These are phyloP conservation scores for Heliconius hermathena DNA, from an alignment of 1,140 invertebrate species.

Conservation along the genomic window DNA sequence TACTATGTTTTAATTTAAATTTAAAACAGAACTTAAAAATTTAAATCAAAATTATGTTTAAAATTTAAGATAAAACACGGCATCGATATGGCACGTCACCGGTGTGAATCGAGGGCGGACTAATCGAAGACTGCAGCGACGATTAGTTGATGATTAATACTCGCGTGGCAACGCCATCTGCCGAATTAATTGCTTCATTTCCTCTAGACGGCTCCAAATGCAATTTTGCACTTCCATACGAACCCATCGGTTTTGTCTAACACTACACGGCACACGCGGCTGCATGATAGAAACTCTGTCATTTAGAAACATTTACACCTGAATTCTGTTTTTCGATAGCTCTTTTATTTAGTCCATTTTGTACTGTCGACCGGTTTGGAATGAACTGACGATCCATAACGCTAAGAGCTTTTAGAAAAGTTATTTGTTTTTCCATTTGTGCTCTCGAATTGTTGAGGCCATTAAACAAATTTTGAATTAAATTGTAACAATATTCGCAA, in stretches of 20 bases:
- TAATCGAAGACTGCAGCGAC: conserved; percentile 81
- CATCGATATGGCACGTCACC: conserved; percentile 36
- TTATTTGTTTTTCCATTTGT: conserved; percentile 38
- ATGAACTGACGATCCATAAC: conserved; percentile 40
- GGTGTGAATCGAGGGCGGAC: conserved; percentile 57
- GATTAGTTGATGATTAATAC: conserved; percentile 81
- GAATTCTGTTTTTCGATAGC: conserved; percentile 38
- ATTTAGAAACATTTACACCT: conserved; percentile 40
- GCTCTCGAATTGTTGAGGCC: conserved; percentile 29
- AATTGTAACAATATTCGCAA: not conserved
- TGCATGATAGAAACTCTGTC: conserved; percentile 34
- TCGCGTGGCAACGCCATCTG: conserved; percentile 79
- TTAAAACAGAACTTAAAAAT: not conserved
- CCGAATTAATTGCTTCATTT: conserved; percentile 81
- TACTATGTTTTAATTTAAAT: too few species aligned
- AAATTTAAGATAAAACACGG: not conserved
- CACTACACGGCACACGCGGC: conserved; percentile 41
- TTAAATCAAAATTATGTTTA: too few species aligned
- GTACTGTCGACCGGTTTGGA: conserved; percentile 32
- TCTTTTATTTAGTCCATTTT: conserved; percentile 38
- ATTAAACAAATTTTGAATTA: conserved; percentile 28
- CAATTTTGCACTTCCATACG: conserved; percentile 78
- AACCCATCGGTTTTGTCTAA: conserved; percentile 72
- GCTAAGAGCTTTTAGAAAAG: conserved; percentile 35
- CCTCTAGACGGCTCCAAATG: conserved; percentile 77